phyloP scores from a whole-genome alignment of 1,140 invertebrate genomes.

The Metopolophium dirhodum region DNA sequence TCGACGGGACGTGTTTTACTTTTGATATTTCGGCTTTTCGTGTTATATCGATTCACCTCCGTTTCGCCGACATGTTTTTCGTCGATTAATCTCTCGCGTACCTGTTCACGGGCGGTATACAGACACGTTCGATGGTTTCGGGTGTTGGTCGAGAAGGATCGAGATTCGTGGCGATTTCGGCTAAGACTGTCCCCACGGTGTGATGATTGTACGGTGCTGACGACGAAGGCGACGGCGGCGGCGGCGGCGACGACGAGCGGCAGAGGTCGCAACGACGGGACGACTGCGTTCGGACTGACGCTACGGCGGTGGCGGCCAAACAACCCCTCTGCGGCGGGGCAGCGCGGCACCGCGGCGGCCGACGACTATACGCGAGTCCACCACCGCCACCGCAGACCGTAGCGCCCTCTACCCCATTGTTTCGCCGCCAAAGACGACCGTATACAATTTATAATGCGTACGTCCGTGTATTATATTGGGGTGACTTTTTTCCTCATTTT shows the following conservation, averaged over 20 bases:
- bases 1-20: background rate
- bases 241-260: slow-evolving; percentile 59
- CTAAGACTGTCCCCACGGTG: background rate
- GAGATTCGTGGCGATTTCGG: background rate
- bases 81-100: background rate
- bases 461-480: slow-evolving; percentile 19
- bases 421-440: background rate
- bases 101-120: background rate
- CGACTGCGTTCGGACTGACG: slow-evolving; percentile 56
- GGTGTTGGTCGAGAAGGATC: background rate
- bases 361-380: background rate
- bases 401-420: slow-evolving; percentile 35
- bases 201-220: background rate
- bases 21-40: background rate
- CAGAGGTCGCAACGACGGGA: slow-evolving; percentile 50
- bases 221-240: slow-evolving; percentile 23
- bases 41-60: slow-evolving; percentile 10
- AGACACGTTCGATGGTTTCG: background rate
- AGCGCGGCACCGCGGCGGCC: slow-evolving; percentile 40
- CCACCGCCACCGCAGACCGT: background rate
- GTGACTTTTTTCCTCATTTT: slow-evolving; percentile 20
- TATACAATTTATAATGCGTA: background rate
- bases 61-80: slow-evolving; percentile 33
- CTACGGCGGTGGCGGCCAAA: slow-evolving; percentile 18
- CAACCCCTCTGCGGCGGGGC: slow-evolving; percentile 42